Base-by-base conservation (phyloP, 92 coral and sea anemone genomes). In the Epizoanthus rinbou region DNA sequence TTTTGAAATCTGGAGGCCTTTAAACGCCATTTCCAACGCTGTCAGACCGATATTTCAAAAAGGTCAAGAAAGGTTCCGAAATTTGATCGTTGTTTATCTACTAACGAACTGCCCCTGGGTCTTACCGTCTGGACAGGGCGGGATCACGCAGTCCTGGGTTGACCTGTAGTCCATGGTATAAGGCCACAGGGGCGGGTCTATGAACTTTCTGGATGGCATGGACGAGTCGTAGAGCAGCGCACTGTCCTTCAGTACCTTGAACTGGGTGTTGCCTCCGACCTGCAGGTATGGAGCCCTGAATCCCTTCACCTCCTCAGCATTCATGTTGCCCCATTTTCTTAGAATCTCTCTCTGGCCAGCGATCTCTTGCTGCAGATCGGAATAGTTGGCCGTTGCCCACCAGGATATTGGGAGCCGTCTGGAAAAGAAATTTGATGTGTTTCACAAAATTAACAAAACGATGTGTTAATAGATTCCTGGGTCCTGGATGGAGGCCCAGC, bases 251-350 rank as follows among this genome's bases (percentile, higher is more conserved):
- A 91, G 82, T 5, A 80, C 91, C 47, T 87, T 84, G 66, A 86
- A 91, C 58, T 91, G 91, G 5, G 87, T 86, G 59, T 89, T 85
- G n/a, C 95, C 95, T 33, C 95, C 92, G 11, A 86, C 73, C 60
- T 91, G 95, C 8, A 91, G 54, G 73, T 79, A 89, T 0, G 95
- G 95, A 3, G 87, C 95, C 11, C 95, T 71, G 62, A 82, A 89
- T 10, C 95, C 95, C 2, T 73, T 86, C 57, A 91, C 86, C 16
- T 91, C 92, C 21, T 80, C 83, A 3, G 64, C 13, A 4, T 74
- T 64, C 9, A 91, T 84, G 67, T 89, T 83, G 9, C 95, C 92
- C 83, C 86, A 76, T 81, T 86, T 91, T 24, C 78, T 69, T 8
- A 89, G 85, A 56, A 91, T 89, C 74, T 91, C 89, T 25, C 78